Evolutionary conservation across 37 sponge, comb jelly and placozoan species (phyloP).

Genomic region (Haliclona indistincta): DNA sequence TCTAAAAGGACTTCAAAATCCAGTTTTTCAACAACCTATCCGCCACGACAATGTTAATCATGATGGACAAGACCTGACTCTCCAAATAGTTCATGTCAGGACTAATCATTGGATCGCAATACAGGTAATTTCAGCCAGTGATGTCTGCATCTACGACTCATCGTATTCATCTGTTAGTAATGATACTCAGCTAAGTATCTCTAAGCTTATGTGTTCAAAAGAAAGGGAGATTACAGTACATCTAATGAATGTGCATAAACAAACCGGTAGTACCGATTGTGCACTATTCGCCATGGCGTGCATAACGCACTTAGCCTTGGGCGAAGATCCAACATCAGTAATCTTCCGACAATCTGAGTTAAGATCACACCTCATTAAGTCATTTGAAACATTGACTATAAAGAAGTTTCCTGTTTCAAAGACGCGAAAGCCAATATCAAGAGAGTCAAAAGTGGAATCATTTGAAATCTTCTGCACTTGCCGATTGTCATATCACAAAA

Average conservation of each 20-base stretch:
- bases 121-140: neutral
- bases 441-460: conserved; percentile 14
- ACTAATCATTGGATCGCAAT: conserved; percentile 33
- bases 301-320: conserved; percentile 14
- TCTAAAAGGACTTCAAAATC: too few relatives aligned
- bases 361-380: neutral
- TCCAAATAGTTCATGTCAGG: conserved; percentile 23
- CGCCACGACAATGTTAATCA: too few relatives aligned
- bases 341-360: conserved; percentile 7
- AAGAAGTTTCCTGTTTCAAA: conserved; percentile 15
- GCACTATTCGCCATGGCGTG: conserved; percentile 29
- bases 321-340: conserved; percentile 9
- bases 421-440: conserved; percentile 1
- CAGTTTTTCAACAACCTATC: conserved; percentile 19
- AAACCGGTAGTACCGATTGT: conserved; percentile 26
- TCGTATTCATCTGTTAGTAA: conserved; percentile 4
- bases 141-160: conserved; percentile 21
- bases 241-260: conserved; percentile 32
- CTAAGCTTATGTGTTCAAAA: conserved; percentile 3
- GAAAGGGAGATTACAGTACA: neutral
- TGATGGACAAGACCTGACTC: too few relatives aligned
- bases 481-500: conserved; percentile 29
- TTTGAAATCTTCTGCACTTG: conserved; percentile 31
- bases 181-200: conserved; percentile 15
- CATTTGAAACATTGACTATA: conserved; percentile 6